phyloP scores from a whole-genome alignment of 2,797 vertebrate species.

The Phalloptychus januarius region DNA sequence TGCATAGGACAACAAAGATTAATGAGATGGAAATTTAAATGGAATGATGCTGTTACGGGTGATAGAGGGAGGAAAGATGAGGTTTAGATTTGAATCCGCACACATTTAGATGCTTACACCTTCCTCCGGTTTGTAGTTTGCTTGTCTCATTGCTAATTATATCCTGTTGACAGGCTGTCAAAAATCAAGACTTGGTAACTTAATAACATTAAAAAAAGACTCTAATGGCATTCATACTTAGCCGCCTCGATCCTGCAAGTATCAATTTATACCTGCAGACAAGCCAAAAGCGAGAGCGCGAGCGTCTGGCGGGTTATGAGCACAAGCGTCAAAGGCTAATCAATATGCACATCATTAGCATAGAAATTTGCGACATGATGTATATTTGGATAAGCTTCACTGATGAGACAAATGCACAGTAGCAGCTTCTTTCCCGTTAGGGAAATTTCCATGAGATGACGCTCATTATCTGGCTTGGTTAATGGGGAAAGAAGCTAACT shows the following conservation, averaged over 20 bases:
- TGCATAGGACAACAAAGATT: slow-evolving; percentile 8
- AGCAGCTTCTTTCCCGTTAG: slow-evolving; percentile 14
- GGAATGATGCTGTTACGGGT: slow-evolving; percentile 2
- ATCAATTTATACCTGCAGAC: slow-evolving; percentile 45
- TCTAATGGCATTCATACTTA: slow-evolving; percentile 38
- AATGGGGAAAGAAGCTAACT: slow-evolving; percentile 39
- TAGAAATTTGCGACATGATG: slow-evolving; percentile 17
- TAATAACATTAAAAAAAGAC: slow-evolving; percentile 38
- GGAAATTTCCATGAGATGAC: slow-evolving; percentile 31
- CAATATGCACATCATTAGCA: slow-evolving; percentile 32
- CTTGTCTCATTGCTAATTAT: slow-evolving; percentile 47
- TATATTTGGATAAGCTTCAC: slow-evolving; percentile 35
- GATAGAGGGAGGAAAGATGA: slow-evolving; percentile 11
- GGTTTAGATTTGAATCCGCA: slow-evolving; percentile 14
- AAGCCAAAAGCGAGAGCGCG: slow-evolving; percentile 12
- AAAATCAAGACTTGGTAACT: slow-evolving; percentile 37
- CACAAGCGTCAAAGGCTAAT: slow-evolving; percentile 35
- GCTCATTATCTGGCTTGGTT: slow-evolving; percentile 45
- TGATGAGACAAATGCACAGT: slow-evolving; percentile 28
- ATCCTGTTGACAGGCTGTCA: slow-evolving; percentile 41
- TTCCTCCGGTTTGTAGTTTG: slow-evolving; percentile 33
- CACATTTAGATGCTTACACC: background rate
- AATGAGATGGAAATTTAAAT: slow-evolving; percentile 25
- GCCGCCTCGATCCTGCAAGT: slow-evolving; percentile 25
- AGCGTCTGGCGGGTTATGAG: slow-evolving; percentile 23